A percentile compares a stretch with the other conserved stretches of the same genome.
These are phyloP conservation scores for Seira ritae DNA, from an alignment of 2,888 invertebrate species.

Conservation along the genomic window DNA sequence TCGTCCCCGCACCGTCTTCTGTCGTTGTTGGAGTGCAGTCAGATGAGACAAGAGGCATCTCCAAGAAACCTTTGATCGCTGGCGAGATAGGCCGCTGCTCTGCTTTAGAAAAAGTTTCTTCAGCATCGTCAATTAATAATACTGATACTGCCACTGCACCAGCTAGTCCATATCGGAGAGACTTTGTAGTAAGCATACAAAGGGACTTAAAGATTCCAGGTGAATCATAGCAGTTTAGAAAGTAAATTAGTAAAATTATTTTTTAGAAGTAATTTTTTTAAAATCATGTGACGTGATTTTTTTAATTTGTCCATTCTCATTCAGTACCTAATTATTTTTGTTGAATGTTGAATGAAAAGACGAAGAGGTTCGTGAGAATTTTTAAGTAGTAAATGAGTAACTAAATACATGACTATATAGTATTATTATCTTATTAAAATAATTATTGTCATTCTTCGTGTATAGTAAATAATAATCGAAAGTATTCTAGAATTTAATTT, in stretches of 20 bases:
- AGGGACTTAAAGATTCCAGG: conserved; percentile 22
- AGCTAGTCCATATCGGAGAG: conserved; percentile 36
- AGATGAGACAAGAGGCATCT: conserved; percentile 29
- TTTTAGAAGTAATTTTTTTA: too few relatives aligned
- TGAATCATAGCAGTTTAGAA: not conserved
- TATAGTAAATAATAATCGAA: not conserved
- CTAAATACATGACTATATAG: not conserved
- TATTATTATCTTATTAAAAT: not conserved
- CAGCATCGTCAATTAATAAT: conserved; percentile 15
- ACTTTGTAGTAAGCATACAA: conserved; percentile 39
- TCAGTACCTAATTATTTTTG: too few relatives aligned
- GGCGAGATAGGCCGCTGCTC: conserved; percentile 28
- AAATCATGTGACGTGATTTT: not conserved
- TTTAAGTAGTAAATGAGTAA: not conserved
- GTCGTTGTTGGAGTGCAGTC: conserved; percentile 17
- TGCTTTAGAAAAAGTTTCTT: not conserved
- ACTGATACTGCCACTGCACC: not conserved
- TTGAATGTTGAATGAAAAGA: not conserved
- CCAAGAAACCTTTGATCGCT: conserved; percentile 38
- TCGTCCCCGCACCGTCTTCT: not conserved
- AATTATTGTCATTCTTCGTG: not conserved
- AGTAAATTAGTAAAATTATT: too few relatives aligned
- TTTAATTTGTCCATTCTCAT: not conserved
- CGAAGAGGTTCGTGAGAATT: not conserved
- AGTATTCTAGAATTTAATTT: not conserved